Percentiles rank a stretch among this genome's conserved stretches.
Evolutionary conservation across 2,888 invertebrate genomes (phyloP).

Genomic region (Hipparchia semele): DNA sequence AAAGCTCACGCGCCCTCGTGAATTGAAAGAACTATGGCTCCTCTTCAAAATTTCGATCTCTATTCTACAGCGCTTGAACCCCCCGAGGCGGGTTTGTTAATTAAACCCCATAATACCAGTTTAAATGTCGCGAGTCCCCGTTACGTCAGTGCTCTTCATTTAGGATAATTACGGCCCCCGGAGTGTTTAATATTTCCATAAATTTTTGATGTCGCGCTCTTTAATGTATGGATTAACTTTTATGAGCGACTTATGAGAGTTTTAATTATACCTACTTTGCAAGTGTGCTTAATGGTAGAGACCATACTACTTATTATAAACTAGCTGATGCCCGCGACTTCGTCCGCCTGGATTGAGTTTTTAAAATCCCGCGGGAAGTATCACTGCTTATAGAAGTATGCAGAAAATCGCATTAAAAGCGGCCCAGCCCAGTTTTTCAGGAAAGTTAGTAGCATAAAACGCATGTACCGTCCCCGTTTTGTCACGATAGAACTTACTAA

Average conservation of each 20-base stretch:
- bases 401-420: no score
- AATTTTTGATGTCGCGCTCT: constrained; percentile 36
- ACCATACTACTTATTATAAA: not conserved
- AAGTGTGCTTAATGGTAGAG: not conserved
- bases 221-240: constrained; percentile 34
- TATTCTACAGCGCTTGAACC: not conserved
- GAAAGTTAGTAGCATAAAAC: no score
- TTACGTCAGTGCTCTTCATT: constrained; percentile 29
- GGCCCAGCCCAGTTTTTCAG: no score
- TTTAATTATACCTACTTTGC: constrained; percentile 24
- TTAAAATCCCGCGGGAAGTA: no score
- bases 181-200: constrained; percentile 35
- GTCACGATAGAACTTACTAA: no score
- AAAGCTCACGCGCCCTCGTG: no score
- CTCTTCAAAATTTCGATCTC: not conserved
- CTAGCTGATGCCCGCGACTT: not conserved
- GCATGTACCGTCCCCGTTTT: no score
- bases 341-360: no score
- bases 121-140: constrained; percentile 25
- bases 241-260: constrained; percentile 27
- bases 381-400: no score
- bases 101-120: constrained; percentile 18
- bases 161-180: constrained; percentile 28
- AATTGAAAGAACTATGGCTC: no score
- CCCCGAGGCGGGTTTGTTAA: constrained; percentile 2